A percentile compares a stretch with the other conserved stretches of the same genome.
Conservation (phyloP, 2,888 invertebrate genomes). For the Diplazon laetatorius region DNA sequence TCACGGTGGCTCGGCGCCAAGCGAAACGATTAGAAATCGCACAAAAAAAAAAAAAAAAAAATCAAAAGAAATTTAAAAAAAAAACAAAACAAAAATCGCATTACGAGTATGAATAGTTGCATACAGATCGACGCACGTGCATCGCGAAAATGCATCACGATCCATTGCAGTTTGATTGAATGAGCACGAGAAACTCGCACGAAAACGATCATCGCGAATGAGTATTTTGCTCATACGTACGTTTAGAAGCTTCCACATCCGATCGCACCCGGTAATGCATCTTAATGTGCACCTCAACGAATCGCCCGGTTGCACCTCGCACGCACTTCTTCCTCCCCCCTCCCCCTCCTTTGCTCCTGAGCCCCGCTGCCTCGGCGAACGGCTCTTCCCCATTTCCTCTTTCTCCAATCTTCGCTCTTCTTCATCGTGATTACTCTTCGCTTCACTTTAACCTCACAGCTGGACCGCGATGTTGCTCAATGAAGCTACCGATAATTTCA, state of each 20-base stretch:
- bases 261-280: constrained; percentile 36
- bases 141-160: constrained; percentile 5
- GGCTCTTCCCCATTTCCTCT: constrained; percentile 2
- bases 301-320: constrained; percentile 6
- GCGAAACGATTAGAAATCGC: constrained; percentile 8
- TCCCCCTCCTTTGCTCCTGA: background rate
- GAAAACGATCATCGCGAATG: background rate
- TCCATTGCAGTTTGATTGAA: constrained; percentile 11
- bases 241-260: constrained; percentile 34
- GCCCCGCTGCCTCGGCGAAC: no score
- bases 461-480: background rate
- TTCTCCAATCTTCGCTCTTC: constrained; percentile 6
- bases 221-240: constrained; percentile 21
- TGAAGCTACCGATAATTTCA: constrained; percentile 36
- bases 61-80: background rate
- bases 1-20: constrained; percentile 1
- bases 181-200: constrained; percentile 4
- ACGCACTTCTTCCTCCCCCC: background rate
- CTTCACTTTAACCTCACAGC: constrained; percentile 25
- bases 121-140: background rate
- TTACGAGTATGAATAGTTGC: constrained; percentile 1
- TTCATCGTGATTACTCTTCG: constrained; percentile 19
- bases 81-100: background rate
- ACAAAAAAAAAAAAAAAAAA: background rate
- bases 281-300: constrained; percentile 33